phyloP scores from a whole-genome alignment of 2,797 vertebrate genomes.

The Hemibagrus guttatus region DNA sequence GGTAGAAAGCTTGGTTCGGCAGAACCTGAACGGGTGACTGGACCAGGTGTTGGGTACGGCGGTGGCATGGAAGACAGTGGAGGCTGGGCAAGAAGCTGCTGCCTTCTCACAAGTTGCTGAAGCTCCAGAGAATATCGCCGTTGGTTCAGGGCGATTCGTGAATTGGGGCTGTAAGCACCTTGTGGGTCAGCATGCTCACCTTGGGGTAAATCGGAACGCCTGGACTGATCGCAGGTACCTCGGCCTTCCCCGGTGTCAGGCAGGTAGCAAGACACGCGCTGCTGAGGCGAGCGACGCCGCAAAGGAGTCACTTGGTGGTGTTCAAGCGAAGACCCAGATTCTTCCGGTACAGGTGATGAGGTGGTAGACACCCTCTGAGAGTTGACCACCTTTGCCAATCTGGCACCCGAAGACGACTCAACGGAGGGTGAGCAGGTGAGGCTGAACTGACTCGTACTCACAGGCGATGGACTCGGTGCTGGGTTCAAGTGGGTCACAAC shows the following conservation, averaged over 20 bases:
- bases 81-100: constrained; percentile 77
- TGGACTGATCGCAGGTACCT: constrained; percentile 44
- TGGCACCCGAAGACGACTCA: constrained; percentile 62
- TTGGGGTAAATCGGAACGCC: constrained; percentile 68
- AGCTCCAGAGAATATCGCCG: constrained; percentile 79
- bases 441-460: constrained; percentile 68
- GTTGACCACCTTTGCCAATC: constrained; percentile 62
- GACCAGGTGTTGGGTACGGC: constrained; percentile 62
- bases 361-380: constrained; percentile 64
- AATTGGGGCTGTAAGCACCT: constrained; percentile 66
- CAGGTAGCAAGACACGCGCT: constrained; percentile 72
- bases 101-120: constrained; percentile 76
- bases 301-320: constrained; percentile 69
- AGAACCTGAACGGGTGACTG: constrained; percentile 54
- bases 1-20: constrained; percentile 70
- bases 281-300: constrained; percentile 74
- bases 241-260: constrained; percentile 69
- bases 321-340: constrained; percentile 69
- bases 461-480: constrained; percentile 22
- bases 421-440: constrained; percentile 64
- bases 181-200: constrained; percentile 65
- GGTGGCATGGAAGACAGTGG: constrained; percentile 68
- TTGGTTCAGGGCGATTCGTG: constrained; percentile 67
- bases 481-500: constrained; percentile 70
- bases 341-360: constrained; percentile 62